phyloP scores from a whole-genome alignment of 2,888 invertebrate genomes.

The Patella caerulea region DNA sequence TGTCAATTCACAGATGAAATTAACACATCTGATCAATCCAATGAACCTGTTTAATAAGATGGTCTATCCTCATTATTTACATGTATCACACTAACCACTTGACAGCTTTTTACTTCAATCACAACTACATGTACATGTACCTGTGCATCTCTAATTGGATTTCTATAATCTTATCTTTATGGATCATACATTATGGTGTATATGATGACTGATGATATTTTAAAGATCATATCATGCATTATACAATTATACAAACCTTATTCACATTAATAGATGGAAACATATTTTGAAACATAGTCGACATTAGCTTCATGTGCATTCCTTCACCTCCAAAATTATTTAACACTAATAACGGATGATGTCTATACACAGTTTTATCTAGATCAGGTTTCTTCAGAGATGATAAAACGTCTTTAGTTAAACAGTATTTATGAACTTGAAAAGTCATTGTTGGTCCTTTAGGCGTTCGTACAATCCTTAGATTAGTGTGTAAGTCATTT shows the following conservation, averaged over 20 bases:
- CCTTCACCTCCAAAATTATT: conserved; percentile 87
- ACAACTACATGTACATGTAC: too few species aligned
- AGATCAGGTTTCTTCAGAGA: conserved; percentile 82
- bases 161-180: too few species aligned
- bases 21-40: too few species aligned
- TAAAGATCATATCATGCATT: too few species aligned
- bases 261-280: conserved; percentile 97
- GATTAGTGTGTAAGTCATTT: conserved; percentile 81
- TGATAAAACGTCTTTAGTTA: conserved; percentile 88
- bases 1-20: too few species aligned
- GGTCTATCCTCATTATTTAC: too few species aligned
- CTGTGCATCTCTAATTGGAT: too few species aligned
- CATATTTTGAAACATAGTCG: conserved; percentile 98
- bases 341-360: conserved; percentile 88
- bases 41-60: too few species aligned
- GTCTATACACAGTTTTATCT: conserved; percentile 80
- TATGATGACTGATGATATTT: too few species aligned
- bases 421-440: conserved; percentile 79
- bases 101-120: too few species aligned
- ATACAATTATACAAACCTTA: conserved; percentile 76
- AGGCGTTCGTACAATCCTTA: conserved; percentile 88
- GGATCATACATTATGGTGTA: too few species aligned
- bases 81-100: too few species aligned
- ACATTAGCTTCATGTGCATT: conserved; percentile 79
- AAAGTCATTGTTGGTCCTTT: conserved; percentile 94